Percentiles rank a stretch among this genome's conserved stretches.
phyloP scores from a whole-genome alignment of 2,888 invertebrate species.

The Rhamphomyia laevipes region DNA sequence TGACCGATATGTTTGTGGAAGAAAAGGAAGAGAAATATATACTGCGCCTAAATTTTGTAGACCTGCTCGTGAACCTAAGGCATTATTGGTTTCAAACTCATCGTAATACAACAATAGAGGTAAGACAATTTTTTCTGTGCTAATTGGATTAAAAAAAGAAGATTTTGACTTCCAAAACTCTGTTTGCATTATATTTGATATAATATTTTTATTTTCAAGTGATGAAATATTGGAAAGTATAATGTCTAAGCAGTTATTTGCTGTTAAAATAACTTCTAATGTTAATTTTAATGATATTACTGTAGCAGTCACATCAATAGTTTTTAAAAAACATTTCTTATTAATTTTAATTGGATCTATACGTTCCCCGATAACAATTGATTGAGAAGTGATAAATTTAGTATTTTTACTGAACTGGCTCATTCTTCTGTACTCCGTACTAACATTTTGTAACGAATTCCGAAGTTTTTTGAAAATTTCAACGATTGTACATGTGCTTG shows the following conservation, averaged over 20 bases:
- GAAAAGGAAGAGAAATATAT: constrained; percentile 4
- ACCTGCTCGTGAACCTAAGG: constrained; percentile 1
- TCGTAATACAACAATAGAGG: constrained; percentile 3
- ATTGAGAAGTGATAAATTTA: background rate
- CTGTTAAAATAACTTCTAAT: too few relatives aligned
- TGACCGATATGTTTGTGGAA: background rate
- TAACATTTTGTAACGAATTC: too few relatives aligned
- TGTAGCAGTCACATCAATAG: background rate
- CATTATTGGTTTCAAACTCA: constrained; percentile 5
- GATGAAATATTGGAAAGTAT: background rate
- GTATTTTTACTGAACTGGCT: background rate
- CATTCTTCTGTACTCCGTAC: background rate
- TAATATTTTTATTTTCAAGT: background rate
- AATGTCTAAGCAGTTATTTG: background rate
- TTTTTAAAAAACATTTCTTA: background rate
- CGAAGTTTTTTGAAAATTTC: too few relatives aligned
- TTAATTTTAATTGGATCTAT: background rate
- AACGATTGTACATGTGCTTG: too few relatives aligned
- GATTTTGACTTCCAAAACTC: background rate
- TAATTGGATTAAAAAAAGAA: background rate
- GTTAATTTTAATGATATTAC: background rate
- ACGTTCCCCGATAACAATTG: too few relatives aligned
- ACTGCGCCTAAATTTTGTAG: constrained; percentile 1
- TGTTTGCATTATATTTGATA: background rate
- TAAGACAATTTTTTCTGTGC: background rate